Base-by-base conservation (phyloP, 2,888 invertebrate species). In the Rhodophaea formosa region DNA sequence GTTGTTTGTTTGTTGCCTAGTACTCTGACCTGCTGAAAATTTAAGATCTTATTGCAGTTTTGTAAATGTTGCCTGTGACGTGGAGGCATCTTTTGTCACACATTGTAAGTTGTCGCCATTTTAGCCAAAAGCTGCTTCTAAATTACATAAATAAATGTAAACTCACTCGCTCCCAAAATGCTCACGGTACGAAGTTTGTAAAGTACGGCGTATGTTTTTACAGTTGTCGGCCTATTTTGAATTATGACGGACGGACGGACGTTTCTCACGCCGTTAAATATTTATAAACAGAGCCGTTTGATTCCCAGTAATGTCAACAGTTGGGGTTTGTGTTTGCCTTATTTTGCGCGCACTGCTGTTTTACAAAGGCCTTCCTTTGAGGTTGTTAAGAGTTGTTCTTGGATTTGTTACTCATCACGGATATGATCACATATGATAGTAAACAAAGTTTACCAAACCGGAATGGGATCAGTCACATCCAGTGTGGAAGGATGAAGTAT, bases 241-340 rank as follows among this genome's bases (percentile, higher is more conserved):
- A 53, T 51, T 51, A 39, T 35, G 51, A 53, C 53, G 29, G 42
- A 53, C 23, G 45, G 23, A 16, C 30, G 53, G 53, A 53, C 42
- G 43, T 23, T 53, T 53, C 53, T 43, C 43, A 53, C 42, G 53
- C 42, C 43, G 29, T 42, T 53, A 53, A 53, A 43, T 53, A 53
- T 53, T 53, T 53, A 53, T 30, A 53, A 53, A 43, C 51, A 51
- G 15, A 7, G 16, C 51, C 35, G 35, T 51, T 51, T 35, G 51
- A 51, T 51, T 51, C 51, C 51, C 51, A 14, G 51, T 35, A 17
- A 49, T 35, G 51, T 10, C 35, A 51, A 14, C 35, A 17, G 23
- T 35, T 49, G 14, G 51, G 51, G 16, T 39, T 51, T 35, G 12
- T 51, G 51, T 35, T 51, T 51, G 35, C 16, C 12, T 51, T 39